These are phyloP conservation scores for Melanotus villosus DNA, from an alignment of 2,888 invertebrate species.

Conservation along the genomic window DNA sequence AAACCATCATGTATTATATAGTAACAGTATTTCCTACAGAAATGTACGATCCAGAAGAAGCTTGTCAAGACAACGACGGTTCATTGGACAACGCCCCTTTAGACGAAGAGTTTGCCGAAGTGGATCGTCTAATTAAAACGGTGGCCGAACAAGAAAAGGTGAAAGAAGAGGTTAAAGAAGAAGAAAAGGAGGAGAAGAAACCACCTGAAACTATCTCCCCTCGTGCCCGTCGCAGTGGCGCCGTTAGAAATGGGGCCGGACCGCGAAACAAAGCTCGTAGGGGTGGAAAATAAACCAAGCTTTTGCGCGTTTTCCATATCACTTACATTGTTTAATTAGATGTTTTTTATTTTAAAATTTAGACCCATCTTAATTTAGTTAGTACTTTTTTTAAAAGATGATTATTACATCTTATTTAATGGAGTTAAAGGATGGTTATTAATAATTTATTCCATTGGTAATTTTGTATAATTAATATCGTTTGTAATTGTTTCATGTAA, in stretches of 20 bases:
- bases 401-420: too few relatives aligned
- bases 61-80: slow-evolving; percentile 58
- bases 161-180: slow-evolving; percentile 23
- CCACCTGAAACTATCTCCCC: background rate
- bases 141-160: slow-evolving; percentile 56
- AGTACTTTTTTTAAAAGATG: too few relatives aligned
- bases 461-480: too few relatives aligned
- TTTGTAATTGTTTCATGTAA: too few relatives aligned
- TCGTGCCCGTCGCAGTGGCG: slow-evolving; percentile 19
- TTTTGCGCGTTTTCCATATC: too few relatives aligned
- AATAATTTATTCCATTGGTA: too few relatives aligned
- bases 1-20: background rate
- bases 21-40: slow-evolving; percentile 49
- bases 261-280: slow-evolving; percentile 60
- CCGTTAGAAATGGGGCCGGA: slow-evolving; percentile 61
- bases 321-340: too few relatives aligned
- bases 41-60: slow-evolving; percentile 66
- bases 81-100: slow-evolving; percentile 61
- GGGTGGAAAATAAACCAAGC: slow-evolving; percentile 39
- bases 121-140: slow-evolving; percentile 65
- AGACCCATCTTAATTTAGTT: too few relatives aligned
- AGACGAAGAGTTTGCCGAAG: slow-evolving; percentile 68
- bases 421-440: too few relatives aligned
- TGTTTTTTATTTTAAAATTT: too few relatives aligned
- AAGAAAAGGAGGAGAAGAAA: slow-evolving; percentile 35